Evolutionary conservation across 1,140 invertebrate genomes (phyloP), one percentile per base, ranked within the genome.

Genomic region (Drosophila littoralis): DNA sequence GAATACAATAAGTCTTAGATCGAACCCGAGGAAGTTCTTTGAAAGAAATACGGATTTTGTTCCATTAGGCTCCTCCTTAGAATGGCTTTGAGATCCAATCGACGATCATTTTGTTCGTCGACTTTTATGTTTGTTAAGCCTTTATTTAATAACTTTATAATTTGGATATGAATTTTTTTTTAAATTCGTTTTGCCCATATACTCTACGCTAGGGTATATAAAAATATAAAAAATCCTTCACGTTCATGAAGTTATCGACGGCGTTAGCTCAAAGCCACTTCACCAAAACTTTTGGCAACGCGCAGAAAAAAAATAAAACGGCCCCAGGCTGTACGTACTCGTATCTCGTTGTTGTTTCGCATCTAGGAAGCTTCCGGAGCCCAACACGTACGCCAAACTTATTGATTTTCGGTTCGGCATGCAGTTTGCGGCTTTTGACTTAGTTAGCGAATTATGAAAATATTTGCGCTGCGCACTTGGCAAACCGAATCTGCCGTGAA

Each of bases 381-480:
- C 63, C 66, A 81, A 78, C 84, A 89, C 84, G 84, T 88, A 80
- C 85, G 77, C 69, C 80, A 78, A 89, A 84, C 77, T 84, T 89
- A 88, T 88, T 89, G 84, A 89, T 88, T 88, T 89, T 83, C 15
- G 35, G 48, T 57, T 48, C 42, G 75, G 55, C 79, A 73, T 86
- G 79, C 83, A 89, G 73, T 83, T 86, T 79, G 79, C 63, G 69
- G 79, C 79, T 83, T 80, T 74, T 83, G 84, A 86, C 76, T 80
- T 88, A 84, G 84, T 88, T 88, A 84, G 73, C 80, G 77, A 88
- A 88, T 88, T 88, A 88, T 88, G 84, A 89, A 88, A 88, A 88
- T 88, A 88, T 88, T 88, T 88, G 73, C 84, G 58, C 60, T 79
- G 73, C 58, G 83, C 63, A 64, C 48, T 75, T 75, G 58, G 51